phyloP scores from a whole-genome alignment of 2,113 vertebrate genomes.

The Ariopsis seemanni region DNA sequence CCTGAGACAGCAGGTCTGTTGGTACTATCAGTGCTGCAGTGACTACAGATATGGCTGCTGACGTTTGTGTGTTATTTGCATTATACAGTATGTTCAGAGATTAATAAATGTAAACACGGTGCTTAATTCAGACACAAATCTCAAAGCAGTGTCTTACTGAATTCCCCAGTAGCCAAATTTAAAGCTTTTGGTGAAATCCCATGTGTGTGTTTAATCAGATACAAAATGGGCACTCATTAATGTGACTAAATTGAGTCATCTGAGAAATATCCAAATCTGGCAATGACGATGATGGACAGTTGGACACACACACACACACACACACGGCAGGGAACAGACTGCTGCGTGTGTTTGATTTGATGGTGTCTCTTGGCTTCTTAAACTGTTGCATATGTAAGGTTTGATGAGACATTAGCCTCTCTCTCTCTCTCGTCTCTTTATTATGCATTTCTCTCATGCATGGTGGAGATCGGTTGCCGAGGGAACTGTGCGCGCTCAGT shows the following conservation, averaged over 20 bases:
- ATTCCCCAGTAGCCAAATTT: not conserved
- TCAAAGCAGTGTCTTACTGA: not conserved
- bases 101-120: not conserved
- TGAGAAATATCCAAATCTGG: conserved; percentile 1
- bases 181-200: not conserved
- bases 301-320: not conserved
- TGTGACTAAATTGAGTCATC: not conserved
- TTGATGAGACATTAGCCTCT: conserved; percentile 46
- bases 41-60: not conserved
- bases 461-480: conserved; percentile 53
- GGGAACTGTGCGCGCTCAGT: conserved; percentile 52
- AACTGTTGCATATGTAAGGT: conserved; percentile 50
- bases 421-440: conserved; percentile 33
- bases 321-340: conserved; percentile 20
- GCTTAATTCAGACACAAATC: not conserved
- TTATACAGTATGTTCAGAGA: not conserved
- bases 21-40: not conserved
- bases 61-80: not conserved
- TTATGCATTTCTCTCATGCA: conserved; percentile 43
- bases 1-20: not conserved
- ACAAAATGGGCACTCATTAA: conserved; percentile 1
- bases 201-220: not conserved
- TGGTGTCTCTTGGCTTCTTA: conserved; percentile 35
- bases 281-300: conserved; percentile 13
- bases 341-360: conserved; percentile 33